A percentile compares a stretch with the other conserved stretches of the same genome.
Evolutionary conservation across 2,888 invertebrate genomes (phyloP).

Genomic region (Tromatobia lineatoria): DNA sequence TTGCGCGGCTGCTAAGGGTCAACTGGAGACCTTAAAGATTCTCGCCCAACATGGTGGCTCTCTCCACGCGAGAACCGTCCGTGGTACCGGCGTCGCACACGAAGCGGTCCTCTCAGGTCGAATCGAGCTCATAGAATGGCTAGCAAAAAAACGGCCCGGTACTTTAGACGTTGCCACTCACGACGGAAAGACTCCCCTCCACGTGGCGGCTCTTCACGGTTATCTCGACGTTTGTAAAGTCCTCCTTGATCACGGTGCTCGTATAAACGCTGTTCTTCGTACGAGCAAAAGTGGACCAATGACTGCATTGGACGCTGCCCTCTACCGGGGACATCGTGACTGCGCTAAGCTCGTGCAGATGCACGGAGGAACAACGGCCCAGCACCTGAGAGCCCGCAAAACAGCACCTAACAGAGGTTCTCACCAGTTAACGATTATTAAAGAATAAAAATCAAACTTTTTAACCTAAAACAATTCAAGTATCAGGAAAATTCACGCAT

Average conservation of each 20-base stretch:
- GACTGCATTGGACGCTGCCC: slow-evolving; percentile 96
- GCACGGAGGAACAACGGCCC: slow-evolving; percentile 94
- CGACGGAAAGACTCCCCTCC: slow-evolving; percentile 96
- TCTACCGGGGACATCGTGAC: slow-evolving; percentile 94
- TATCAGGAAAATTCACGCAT: background rate
- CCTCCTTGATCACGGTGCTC: slow-evolving; percentile 93
- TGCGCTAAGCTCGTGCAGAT: slow-evolving; percentile 97
- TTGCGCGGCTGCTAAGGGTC: slow-evolving; percentile 98
- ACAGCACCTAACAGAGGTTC: slow-evolving; percentile 79
- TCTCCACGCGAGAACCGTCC: slow-evolving; percentile 96
- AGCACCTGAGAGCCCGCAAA: slow-evolving; percentile 77
- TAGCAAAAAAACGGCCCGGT: slow-evolving; percentile 93
- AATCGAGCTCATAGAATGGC: slow-evolving; percentile 95
- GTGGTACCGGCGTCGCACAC: slow-evolving; percentile 98
- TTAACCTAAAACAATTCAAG: background rate
- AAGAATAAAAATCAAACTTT: slow-evolving; percentile 13
- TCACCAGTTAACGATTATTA: slow-evolving; percentile 31
- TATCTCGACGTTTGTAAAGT: slow-evolving; percentile 97
- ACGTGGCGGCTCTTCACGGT: slow-evolving; percentile 97
- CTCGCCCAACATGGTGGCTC: slow-evolving; percentile 92
- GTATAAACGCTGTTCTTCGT: slow-evolving; percentile 93
- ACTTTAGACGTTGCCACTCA: slow-evolving; percentile 95
- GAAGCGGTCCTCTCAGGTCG: slow-evolving; percentile 98
- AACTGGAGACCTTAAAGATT: slow-evolving; percentile 94
- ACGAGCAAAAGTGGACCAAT: slow-evolving; percentile 94